Evolutionary conservation across 2,888 invertebrate species (phyloP).

Genomic region (Ochropleura leucogaster): DNA sequence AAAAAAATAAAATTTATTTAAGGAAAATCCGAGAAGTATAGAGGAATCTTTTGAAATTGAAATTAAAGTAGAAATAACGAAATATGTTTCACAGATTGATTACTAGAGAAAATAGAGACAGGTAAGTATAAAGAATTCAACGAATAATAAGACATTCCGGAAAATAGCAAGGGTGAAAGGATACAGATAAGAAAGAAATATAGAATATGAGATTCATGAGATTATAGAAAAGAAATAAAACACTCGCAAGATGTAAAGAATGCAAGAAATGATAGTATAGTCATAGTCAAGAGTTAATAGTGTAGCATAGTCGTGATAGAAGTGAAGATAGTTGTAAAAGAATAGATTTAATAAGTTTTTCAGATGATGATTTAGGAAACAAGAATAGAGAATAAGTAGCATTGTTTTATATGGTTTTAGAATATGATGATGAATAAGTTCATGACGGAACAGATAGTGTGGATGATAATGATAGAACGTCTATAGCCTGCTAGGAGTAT

Average conservation of each 20-base stretch:
- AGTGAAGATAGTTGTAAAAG: not conserved
- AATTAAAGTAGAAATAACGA: not conserved
- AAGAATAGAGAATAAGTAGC: not conserved
- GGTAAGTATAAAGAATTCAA: not conserved
- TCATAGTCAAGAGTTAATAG: too few relatives aligned
- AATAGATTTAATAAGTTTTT: not conserved
- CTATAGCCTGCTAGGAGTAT: slow-evolving; percentile 2
- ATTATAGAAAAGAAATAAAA: not conserved
- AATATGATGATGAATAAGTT: slow-evolving; percentile 2
- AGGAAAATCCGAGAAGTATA: not conserved
- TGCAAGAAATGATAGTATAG: not conserved
- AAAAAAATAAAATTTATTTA: too few relatives aligned
- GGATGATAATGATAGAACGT: not conserved
- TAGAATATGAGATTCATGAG: not conserved
- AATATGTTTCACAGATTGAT: not conserved
- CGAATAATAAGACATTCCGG: too few relatives aligned
- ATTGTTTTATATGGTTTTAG: not conserved
- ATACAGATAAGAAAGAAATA: not conserved
- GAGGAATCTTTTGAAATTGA: not conserved
- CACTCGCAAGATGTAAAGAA: not conserved
- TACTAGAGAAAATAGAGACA: not conserved
- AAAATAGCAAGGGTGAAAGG: not conserved
- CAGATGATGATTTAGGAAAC: not conserved
- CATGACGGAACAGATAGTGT: not conserved
- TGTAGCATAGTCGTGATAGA: not conserved